phyloP scores from a whole-genome alignment of 2,113 vertebrate species.

The Hippocampus abdominalis region DNA sequence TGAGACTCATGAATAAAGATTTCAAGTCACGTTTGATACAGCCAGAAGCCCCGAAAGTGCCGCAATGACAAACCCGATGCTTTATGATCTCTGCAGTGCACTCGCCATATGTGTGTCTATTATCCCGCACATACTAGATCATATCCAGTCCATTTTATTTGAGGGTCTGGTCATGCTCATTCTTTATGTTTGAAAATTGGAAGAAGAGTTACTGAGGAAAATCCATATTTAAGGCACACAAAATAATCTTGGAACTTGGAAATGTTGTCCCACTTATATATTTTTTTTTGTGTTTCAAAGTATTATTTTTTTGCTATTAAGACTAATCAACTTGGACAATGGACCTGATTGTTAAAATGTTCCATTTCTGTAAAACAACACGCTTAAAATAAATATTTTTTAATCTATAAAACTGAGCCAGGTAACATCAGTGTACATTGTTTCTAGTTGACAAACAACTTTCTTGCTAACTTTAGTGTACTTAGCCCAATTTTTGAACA shows the following conservation, averaged over 20 bases:
- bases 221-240: background rate
- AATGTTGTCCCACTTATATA: background rate
- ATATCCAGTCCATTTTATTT: constrained; percentile 31
- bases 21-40: constrained; percentile 65
- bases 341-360: background rate
- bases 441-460: no score
- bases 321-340: background rate
- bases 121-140: constrained; percentile 46
- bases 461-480: no score
- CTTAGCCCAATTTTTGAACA: no score
- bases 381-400: no score
- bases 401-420: no score
- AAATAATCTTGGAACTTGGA: background rate
- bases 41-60: constrained; percentile 57
- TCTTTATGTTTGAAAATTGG: background rate
- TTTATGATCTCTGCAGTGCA: constrained; percentile 67
- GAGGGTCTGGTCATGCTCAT: background rate
- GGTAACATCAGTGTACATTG: no score
- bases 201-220: background rate
- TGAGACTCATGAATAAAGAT: constrained; percentile 70
- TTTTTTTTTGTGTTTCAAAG: background rate
- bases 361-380: no score
- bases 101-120: constrained; percentile 53
- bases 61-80: constrained; percentile 63
- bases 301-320: background rate